Evolutionary conservation across 2,888 invertebrate species (phyloP).

Genomic region (Minunthozetes semirufus): DNA sequence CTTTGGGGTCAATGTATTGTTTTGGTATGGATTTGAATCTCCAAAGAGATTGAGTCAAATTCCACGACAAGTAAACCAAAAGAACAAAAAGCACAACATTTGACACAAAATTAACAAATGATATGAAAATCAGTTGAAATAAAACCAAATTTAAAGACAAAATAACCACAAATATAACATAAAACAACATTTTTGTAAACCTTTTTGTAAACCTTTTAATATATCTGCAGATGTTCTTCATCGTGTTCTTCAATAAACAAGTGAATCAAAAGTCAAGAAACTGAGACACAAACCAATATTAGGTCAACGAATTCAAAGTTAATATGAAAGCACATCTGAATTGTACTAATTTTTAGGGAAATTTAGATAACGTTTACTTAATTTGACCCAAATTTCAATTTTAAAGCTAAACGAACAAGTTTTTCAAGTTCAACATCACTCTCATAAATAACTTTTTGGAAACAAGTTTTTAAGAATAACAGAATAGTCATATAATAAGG

Average conservation of each 20-base stretch:
- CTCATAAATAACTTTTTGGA: no score
- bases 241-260: not conserved
- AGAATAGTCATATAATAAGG: no score
- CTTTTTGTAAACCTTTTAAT: no score
- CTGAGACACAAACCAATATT: not conserved
- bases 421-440: constrained; percentile 22
- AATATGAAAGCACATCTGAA: not conserved
- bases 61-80: constrained; percentile 7
- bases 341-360: not conserved
- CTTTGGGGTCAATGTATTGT: constrained; percentile 1
- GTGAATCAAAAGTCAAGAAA: not conserved
- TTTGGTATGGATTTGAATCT: constrained; percentile 32
- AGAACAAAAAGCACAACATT: not conserved
- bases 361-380: not conserved
- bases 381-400: constrained; percentile 18
- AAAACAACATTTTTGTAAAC: not conserved
- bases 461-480: no score
- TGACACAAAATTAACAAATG: not conserved
- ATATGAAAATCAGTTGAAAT: not conserved
- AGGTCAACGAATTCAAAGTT: constrained; percentile 6
- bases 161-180: not conserved
- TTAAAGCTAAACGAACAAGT: not conserved
- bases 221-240: no score
- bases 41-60: constrained; percentile 17
- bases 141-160: not conserved